phyloP scores from a whole-genome alignment of 2,888 invertebrate species.

The Cosmia pyralina region DNA sequence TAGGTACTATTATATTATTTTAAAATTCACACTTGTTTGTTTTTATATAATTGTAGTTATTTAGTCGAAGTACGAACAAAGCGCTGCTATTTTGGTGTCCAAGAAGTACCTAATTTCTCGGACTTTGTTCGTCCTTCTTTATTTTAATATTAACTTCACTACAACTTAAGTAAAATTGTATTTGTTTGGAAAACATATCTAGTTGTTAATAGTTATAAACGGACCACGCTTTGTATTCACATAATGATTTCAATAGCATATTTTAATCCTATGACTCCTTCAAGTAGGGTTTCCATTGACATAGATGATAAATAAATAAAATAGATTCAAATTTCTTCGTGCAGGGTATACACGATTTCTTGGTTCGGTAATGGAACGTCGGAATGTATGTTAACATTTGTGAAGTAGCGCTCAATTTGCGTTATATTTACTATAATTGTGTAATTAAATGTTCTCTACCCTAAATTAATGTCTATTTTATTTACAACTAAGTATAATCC shows the following conservation, averaged over 20 bases:
- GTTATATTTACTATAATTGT: slow-evolving; percentile 73
- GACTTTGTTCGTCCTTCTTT: slow-evolving; percentile 53
- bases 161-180: slow-evolving; percentile 50
- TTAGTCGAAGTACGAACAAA: slow-evolving; percentile 61
- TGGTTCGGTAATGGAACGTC: slow-evolving; percentile 67
- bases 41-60: slow-evolving; percentile 68
- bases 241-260: slow-evolving; percentile 61
- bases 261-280: slow-evolving; percentile 76
- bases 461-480: slow-evolving; percentile 59
- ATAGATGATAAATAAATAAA: slow-evolving; percentile 63
- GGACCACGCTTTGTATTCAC: slow-evolving; percentile 66
- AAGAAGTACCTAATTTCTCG: slow-evolving; percentile 5
- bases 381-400: slow-evolving; percentile 73
- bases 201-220: slow-evolving; percentile 63
- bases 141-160: slow-evolving; percentile 38
- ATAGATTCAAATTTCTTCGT: slow-evolving; percentile 87
- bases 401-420: slow-evolving; percentile 76
- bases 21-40: slow-evolving; percentile 60
- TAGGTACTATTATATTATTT: slow-evolving; percentile 28
- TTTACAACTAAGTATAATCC: slow-evolving; percentile 37
- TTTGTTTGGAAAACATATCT: slow-evolving; percentile 65
- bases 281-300: slow-evolving; percentile 68
- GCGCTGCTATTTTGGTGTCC: slow-evolving; percentile 9
- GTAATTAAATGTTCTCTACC: slow-evolving; percentile 76
- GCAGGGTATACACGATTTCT: slow-evolving; percentile 81